Conservation (phyloP, 53 echinoderm and acorn worm species). For the Antedon mediterranea region DNA sequence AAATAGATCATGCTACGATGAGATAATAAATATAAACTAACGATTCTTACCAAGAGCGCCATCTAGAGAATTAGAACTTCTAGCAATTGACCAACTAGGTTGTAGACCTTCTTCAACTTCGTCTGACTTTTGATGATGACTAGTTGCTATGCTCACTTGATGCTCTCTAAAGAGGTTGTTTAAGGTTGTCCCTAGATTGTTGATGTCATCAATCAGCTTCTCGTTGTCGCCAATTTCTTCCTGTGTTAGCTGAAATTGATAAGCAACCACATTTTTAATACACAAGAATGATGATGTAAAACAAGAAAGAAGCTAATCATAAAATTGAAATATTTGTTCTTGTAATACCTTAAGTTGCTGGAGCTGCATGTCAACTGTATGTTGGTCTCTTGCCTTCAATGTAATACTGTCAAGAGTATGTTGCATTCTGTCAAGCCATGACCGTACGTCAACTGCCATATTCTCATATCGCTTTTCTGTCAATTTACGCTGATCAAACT, state of each 20-base stretch:
- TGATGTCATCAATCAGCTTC: conserved; percentile 77
- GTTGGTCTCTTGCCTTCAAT: background rate
- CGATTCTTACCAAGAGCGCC: conserved; percentile 11
- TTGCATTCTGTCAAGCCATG: conserved; percentile 87
- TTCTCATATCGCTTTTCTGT: conserved; percentile 60
- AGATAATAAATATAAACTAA: no score
- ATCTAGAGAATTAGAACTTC: background rate
- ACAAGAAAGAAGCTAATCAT: no score
- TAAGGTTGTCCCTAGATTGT: conserved; percentile 81
- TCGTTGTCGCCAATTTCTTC: conserved; percentile 85
- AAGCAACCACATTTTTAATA: background rate
- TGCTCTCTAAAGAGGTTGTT: conserved; percentile 78
- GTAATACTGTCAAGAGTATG: conserved; percentile 31
- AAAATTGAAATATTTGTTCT: no score
- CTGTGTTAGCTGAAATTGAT: conserved; percentile 52
- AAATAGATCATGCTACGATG: no score
- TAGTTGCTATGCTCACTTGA: conserved; percentile 43
- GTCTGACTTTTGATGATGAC: conserved; percentile 85
- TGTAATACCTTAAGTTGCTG: conserved; percentile 77
- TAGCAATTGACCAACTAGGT: conserved; percentile 56
- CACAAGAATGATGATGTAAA: no score
- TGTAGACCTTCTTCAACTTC: conserved; percentile 76
- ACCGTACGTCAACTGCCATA: conserved; percentile 41
- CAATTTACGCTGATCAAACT: conserved; percentile 69
- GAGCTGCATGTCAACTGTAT: conserved; percentile 28